phyloP scores from a whole-genome alignment of 1,140 invertebrate species.

The Stegodyphus mimosarum region DNA sequence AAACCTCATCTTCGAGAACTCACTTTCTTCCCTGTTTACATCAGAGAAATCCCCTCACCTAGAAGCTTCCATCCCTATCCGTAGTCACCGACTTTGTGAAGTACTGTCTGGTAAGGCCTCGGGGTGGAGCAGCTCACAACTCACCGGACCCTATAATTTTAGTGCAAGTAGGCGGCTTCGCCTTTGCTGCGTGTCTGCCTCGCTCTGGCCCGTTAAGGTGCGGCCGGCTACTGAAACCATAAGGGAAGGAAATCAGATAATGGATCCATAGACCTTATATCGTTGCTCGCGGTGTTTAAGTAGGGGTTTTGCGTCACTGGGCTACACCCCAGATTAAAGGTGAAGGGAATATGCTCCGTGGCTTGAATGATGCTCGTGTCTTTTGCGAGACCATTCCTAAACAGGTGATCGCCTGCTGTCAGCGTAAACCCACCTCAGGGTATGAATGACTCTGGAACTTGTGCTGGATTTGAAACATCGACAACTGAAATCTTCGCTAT shows the following conservation, averaged over 20 bases:
- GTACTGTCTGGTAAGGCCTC: conserved; percentile 8
- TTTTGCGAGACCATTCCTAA: conserved; percentile 3
- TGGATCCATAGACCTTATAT: conserved; percentile 1
- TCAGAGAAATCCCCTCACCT: too few relatives aligned
- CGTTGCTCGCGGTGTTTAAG: not conserved
- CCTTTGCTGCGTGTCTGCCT: conserved; percentile 6
- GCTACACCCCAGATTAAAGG: not conserved
- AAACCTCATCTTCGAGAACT: too few relatives aligned
- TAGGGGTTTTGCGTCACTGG: conserved; percentile 22
- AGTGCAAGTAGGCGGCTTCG: conserved; percentile 16
- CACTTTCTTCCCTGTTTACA: too few relatives aligned
- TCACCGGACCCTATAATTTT: conserved; percentile 37
- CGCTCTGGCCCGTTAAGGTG: not conserved
- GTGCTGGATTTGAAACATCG: too few relatives aligned
- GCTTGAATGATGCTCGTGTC: not conserved
- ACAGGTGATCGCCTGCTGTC: conserved; percentile 26
- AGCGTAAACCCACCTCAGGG: not conserved
- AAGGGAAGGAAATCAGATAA: conserved; percentile 34
- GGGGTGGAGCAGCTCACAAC: conserved; percentile 15
- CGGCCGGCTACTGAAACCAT: conserved; percentile 31
- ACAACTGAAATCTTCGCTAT: too few relatives aligned
- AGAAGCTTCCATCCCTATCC: too few relatives aligned
- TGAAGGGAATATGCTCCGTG: not conserved
- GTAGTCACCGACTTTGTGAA: conserved; percentile 1
- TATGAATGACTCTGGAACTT: too few relatives aligned